Evolutionary conservation across 1,140 invertebrate genomes (phyloP), one percentile per base, ranked within the genome.

Genomic region (Paralvinella palmiformis): DNA sequence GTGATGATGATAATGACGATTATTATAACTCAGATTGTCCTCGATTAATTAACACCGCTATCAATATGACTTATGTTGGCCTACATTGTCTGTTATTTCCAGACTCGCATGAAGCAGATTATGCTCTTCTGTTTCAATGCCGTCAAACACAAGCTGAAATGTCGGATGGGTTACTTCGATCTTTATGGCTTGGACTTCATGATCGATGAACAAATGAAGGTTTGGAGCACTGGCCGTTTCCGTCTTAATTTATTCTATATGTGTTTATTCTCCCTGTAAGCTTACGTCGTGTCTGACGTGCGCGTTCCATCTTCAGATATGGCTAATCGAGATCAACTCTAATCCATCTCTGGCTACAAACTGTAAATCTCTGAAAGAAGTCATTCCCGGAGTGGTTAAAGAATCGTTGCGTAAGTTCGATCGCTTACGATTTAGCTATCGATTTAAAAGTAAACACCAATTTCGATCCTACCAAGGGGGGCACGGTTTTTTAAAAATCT

Each of bases 171-270:
- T 0, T 79, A 71, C 69, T 81, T 81, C 68, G 81, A 79, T 45
- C 60, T 82, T 6, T 81, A 77, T 71, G 81, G 81, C 17, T 67
- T 81, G 20, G 81, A 82, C 66, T 82, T 82, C 67, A 78, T 82
- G 77, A 70, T 82, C 22, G 81, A 81, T 66, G 72, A 73, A 33
- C 66, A 78, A 36, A 73, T 80, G 69, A 79, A 78, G 69, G 78
- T 78, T 68, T 27, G 58, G 13, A 20, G 55, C 2, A 48, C 20
- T 48, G 44, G 27, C n/a, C 20, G 44, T 20, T 48, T 48, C 44
- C 44, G 10, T 2, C n/a, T 48, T 48, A 20, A 24, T 20, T 20
- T 48, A n/a, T 24, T 2, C 44, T 3, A 20, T n/a, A 20, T 48
- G 44, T 24, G 4, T n/a, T 48, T 10, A 20, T 41, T 41, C 10